Conservation (phyloP, 2,113 vertebrate genomes). For the Lophura nycthemera region DNA sequence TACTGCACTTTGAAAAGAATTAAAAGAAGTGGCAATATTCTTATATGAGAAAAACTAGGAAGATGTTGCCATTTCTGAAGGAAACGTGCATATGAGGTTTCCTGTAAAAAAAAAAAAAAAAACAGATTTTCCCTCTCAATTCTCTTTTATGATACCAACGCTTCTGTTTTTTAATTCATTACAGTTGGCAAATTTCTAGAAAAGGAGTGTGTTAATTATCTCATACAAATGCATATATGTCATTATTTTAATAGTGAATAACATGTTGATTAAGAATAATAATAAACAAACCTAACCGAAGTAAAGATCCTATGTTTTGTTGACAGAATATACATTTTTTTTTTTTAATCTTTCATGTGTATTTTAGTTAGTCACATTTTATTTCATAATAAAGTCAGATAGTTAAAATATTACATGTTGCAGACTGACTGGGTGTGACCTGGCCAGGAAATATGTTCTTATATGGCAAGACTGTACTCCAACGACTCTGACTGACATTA, state of each 20-base stretch:
- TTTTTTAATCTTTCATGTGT: background rate
- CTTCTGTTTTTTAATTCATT: background rate
- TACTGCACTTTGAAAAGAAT: background rate
- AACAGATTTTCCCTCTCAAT: background rate
- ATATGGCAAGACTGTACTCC: background rate
- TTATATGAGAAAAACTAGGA: background rate
- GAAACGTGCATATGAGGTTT: background rate
- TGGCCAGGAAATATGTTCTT: background rate
- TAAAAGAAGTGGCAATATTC: background rate
- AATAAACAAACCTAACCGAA: background rate
- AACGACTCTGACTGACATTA: background rate
- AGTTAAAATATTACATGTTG: constrained; percentile 31
- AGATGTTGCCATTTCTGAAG: background rate
- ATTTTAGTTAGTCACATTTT: background rate
- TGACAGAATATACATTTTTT: background rate
- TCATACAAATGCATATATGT: background rate
- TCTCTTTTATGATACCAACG: background rate
- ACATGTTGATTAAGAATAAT: background rate
- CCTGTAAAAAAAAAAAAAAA: too few relatives aligned
- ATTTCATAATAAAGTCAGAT: background rate
- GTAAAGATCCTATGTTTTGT: background rate
- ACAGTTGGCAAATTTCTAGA: background rate
- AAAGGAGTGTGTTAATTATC: background rate
- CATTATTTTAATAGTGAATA: background rate
- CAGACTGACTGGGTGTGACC: background rate